Evolutionary conservation across 2,888 invertebrate genomes (phyloP).

Genomic region (Pachydiplax longipennis): DNA sequence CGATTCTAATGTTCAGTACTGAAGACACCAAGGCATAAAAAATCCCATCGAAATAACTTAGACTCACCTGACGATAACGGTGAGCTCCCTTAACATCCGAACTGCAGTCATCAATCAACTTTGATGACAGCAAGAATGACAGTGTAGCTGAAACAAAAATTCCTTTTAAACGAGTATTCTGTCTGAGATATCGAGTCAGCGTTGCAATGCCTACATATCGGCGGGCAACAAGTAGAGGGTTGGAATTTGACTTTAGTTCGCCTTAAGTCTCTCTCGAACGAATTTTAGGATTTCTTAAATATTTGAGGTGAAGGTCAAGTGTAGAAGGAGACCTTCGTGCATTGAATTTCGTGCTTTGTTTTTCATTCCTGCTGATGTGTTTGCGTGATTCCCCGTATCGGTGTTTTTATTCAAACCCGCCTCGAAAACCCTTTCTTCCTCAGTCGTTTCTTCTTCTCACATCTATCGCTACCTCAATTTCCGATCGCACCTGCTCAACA

Average conservation of each 20-base stretch:
- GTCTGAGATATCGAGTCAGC: too few species aligned
- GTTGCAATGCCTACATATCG: background rate
- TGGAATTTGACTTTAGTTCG: background rate
- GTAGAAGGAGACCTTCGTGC: slow-evolving; percentile 17
- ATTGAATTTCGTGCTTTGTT: background rate
- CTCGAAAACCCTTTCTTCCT: background rate
- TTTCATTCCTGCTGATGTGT: slow-evolving; percentile 1
- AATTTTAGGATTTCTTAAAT: background rate
- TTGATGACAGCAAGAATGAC: too few species aligned
- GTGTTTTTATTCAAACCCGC: background rate
- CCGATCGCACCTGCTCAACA: background rate
- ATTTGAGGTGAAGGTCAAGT: slow-evolving; percentile 31
- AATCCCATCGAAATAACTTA: too few species aligned
- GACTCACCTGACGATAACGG: too few species aligned
- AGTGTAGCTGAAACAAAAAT: too few species aligned
- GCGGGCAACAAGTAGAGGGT: background rate
- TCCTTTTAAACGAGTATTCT: too few species aligned
- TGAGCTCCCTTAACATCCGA: too few species aligned
- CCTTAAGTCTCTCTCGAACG: background rate
- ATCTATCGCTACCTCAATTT: background rate
- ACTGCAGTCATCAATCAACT: too few species aligned
- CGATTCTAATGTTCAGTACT: too few species aligned
- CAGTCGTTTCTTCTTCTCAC: background rate
- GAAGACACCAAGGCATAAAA: too few species aligned
- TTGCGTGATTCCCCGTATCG: slow-evolving; percentile 11